Percentiles rank a stretch among this genome's conserved stretches.
These are phyloP conservation scores for Astropecten irregularis DNA, from an alignment of 53 echinoderm and acorn worm genomes.

Conservation along the genomic window DNA sequence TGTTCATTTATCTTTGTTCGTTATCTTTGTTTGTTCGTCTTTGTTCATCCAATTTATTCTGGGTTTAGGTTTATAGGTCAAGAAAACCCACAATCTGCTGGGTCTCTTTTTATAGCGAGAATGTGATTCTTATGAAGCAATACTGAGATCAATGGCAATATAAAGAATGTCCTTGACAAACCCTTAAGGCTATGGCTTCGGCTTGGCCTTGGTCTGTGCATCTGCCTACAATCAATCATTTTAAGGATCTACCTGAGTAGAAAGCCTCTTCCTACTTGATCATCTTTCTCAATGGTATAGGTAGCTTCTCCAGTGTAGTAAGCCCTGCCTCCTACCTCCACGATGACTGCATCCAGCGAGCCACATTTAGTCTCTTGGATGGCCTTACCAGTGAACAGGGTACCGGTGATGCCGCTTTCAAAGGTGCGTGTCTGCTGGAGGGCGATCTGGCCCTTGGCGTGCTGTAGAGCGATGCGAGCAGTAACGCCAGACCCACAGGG, in stretches of 20 bases:
- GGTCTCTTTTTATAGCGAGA: no score
- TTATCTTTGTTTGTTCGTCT: no score
- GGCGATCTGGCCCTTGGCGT: conserved; percentile 71
- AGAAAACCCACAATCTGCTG: no score
- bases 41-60: no score
- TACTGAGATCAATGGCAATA: no score
- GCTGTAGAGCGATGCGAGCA: conserved; percentile 85
- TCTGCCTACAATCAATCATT: no score
- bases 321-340: conserved; percentile 79
- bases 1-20: no score
- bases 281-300: conserved; percentile 74
- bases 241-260: conserved; percentile 34
- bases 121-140: no score
- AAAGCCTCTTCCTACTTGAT: conserved; percentile 74
- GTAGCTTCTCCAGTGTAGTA: conserved; percentile 79
- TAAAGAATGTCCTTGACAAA: no score
- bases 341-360: conserved; percentile 78
- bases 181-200: no score
- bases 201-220: no score
- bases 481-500: conserved; percentile 88
- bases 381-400: conserved; percentile 72
- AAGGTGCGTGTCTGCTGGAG: conserved; percentile 71
- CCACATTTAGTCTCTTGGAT: conserved; percentile 66
- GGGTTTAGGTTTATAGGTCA: no score
- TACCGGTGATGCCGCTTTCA: conserved; percentile 63